Base-by-base conservation (phyloP, 2,113 vertebrate genomes). In the Psittacula cyanocephala region DNA sequence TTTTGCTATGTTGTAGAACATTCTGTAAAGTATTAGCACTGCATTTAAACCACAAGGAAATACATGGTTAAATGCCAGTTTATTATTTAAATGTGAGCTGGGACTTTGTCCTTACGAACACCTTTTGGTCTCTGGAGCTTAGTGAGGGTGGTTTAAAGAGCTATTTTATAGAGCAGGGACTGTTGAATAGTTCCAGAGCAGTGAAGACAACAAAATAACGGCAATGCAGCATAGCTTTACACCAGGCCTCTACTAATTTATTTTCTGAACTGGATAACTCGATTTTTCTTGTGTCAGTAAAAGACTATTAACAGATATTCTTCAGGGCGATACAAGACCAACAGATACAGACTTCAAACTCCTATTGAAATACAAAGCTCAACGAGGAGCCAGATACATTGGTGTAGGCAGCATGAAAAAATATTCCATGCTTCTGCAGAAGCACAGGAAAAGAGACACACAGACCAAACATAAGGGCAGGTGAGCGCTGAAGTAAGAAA, bases 1-100 rank as follows among this genome's bases (percentile, higher is more conserved):
- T 83, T 86, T 29, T 46, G 44, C 41, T 70, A 74, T 29, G 25
- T 9, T 77, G 28, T 52, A 93, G 25, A 74, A 70, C 64, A 70
- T 69, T 74, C 63, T 88, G 71, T 74, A 53, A 93, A 93, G 55
- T 41, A 74, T 77, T 83, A 88, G 76, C 52, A 67, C n/a, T 59
- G n/a, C 39, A 92, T 93, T 86, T 88, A 88, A 92, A 96, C 80
- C 37, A 81, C 81, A 89, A 23, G 6, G 74, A 86, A 92, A 93
- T 57, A 41, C 86, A 49, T 31, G 71, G 89, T 67, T 13, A 86
- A 57, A 90, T 78, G 64, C 23, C 60, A 77, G 17, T 29, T 86
- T 86, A 67, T 77, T 90, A 86, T 68, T 90, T 81, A 59, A 74
- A 77, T 9, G 35, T 67, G 70, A 81, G 49, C 83, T 86, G 43